These are phyloP conservation scores for Euwallacea fornicatus DNA, from an alignment of 1,140 invertebrate genomes.

Conservation along the genomic window DNA sequence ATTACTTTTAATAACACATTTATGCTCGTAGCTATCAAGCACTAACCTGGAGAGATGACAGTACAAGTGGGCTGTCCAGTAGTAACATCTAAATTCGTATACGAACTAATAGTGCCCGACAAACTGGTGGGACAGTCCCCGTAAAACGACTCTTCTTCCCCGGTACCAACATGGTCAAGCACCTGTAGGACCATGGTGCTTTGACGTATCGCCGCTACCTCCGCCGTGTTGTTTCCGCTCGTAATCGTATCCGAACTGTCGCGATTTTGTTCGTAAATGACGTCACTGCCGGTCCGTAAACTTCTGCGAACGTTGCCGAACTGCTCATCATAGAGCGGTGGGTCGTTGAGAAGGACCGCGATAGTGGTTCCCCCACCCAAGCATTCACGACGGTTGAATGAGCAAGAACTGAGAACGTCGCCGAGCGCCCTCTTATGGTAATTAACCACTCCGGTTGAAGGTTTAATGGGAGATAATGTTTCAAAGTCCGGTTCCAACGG, in stretches of 20 bases:
- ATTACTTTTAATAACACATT: too few species aligned
- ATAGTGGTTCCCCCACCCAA: constrained; percentile 17
- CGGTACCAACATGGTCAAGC: constrained; percentile 51
- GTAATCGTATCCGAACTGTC: constrained; percentile 17
- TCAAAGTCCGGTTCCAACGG: constrained; percentile 11
- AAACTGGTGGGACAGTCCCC: constrained; percentile 50
- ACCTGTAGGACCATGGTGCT: constrained; percentile 55
- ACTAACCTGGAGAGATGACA: constrained; percentile 51
- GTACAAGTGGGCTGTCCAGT: constrained; percentile 52
- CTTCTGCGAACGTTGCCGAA: constrained; percentile 12
- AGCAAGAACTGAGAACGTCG: constrained; percentile 34
- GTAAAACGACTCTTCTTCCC: constrained; percentile 53
- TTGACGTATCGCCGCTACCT: constrained; percentile 42
- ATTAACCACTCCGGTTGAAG: constrained; percentile 18
- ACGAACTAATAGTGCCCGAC: constrained; percentile 38
- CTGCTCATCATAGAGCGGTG: neutral
- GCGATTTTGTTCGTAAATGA: constrained; percentile 11
- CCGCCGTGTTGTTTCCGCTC: constrained; percentile 46
- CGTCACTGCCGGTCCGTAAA: constrained; percentile 46
- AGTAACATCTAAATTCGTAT: constrained; percentile 52
- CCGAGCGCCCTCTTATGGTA: constrained; percentile 26
- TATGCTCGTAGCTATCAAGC: too few species aligned
- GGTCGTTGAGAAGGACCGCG: constrained; percentile 21
- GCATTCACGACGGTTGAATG: constrained; percentile 31
- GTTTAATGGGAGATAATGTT: constrained; percentile 12